These are phyloP conservation scores for Trisateles emortualis DNA, from an alignment of 2,888 invertebrate species.

Conservation along the genomic window DNA sequence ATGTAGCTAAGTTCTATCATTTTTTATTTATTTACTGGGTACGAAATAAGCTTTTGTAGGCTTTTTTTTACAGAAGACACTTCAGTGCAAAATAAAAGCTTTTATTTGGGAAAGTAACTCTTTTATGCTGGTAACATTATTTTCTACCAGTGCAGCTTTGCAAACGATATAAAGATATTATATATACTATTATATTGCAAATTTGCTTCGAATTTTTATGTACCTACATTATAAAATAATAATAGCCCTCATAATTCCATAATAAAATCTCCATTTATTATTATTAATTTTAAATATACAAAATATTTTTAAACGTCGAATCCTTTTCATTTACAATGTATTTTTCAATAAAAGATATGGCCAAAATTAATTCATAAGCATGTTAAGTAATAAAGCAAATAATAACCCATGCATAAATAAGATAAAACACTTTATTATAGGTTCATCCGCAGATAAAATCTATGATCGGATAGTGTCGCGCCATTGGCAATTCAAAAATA, in stretches of 20 bases:
- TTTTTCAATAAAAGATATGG: neutral
- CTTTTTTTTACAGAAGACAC: neutral
- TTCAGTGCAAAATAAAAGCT: too few species aligned
- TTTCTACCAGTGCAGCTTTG: too few species aligned
- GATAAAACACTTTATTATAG: constrained; percentile 21
- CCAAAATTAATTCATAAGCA: neutral
- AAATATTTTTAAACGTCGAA: neutral
- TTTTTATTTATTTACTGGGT: neutral
- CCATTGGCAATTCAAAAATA: constrained; percentile 65
- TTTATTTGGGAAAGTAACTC: too few species aligned
- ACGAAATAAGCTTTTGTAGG: neutral
- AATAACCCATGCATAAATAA: constrained; percentile 14
- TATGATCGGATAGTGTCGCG: constrained; percentile 39
- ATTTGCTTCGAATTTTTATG: too few species aligned
- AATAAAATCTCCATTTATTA: too few species aligned
- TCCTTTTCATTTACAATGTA: neutral
- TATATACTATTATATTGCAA: too few species aligned
- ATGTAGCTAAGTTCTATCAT: neutral
- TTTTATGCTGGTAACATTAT: too few species aligned
- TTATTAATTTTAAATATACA: too few species aligned
- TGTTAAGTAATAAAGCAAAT: neutral
- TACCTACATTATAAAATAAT: too few species aligned
- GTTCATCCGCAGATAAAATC: constrained; percentile 24
- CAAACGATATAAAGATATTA: too few species aligned
- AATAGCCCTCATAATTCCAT: too few species aligned